Conservation (phyloP, 2,888 invertebrate genomes). For the Steromphala cineraria region DNA sequence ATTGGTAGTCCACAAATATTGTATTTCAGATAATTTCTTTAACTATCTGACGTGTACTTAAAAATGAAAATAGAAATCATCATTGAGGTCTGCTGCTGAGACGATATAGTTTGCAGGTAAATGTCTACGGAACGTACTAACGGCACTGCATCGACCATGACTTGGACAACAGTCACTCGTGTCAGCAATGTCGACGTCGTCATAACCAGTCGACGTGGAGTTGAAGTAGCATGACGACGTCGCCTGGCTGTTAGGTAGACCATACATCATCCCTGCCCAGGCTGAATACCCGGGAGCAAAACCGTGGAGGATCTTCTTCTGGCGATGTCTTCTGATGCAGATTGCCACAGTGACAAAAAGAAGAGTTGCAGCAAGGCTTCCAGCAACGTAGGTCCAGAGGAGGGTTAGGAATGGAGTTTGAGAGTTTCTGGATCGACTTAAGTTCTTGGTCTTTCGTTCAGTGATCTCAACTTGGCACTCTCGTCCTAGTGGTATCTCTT, state of each 20-base stretch:
- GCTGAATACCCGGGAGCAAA: conserved; percentile 33
- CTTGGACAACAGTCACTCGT: conserved; percentile 3
- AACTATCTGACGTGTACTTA: not conserved
- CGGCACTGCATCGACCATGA: conserved; percentile 28
- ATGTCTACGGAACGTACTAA: conserved; percentile 32
- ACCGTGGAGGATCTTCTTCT: conserved; percentile 5
- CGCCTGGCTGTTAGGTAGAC: conserved; percentile 10
- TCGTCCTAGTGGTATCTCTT: conserved; percentile 26
- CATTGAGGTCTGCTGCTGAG: conserved; percentile 27
- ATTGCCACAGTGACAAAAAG: conserved; percentile 32
- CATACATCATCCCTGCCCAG: conserved; percentile 27
- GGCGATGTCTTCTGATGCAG: conserved; percentile 18
- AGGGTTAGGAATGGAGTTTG: conserved; percentile 24
- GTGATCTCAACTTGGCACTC: conserved; percentile 24
- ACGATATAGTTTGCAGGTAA: conserved; percentile 35
- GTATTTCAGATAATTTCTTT: too few relatives aligned
- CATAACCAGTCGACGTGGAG: conserved; percentile 17
- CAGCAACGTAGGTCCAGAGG: conserved; percentile 31
- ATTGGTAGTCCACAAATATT: too few relatives aligned
- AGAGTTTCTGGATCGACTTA: not conserved
- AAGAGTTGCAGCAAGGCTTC: conserved; percentile 29
- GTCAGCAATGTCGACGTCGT: conserved; percentile 19
- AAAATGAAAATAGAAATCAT: conserved; percentile 34
- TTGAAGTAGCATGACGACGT: conserved; percentile 33
- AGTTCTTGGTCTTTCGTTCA: not conserved